Evolutionary conservation across 2,797 vertebrate genomes (phyloP).

Genomic region (Nannoperca australis): DNA sequence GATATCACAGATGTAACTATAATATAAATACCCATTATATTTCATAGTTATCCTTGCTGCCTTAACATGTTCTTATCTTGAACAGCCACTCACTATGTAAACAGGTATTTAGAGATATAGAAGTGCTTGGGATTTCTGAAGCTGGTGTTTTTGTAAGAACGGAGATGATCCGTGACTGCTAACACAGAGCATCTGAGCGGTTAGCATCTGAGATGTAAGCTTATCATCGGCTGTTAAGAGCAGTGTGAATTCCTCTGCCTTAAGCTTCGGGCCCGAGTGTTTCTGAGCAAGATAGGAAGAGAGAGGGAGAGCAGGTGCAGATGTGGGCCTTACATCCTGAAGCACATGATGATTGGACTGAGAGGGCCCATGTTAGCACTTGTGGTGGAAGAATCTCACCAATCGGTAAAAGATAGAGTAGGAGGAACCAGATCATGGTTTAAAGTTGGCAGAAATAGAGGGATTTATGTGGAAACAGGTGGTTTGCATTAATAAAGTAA

Average conservation of each 20-base stretch:
- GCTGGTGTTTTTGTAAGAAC: conserved; percentile 52
- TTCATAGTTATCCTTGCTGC: neutral
- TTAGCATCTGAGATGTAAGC: conserved; percentile 66
- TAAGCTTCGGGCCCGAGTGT: conserved; percentile 48
- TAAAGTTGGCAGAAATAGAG: neutral
- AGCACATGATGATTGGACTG: conserved; percentile 67
- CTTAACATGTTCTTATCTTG: neutral
- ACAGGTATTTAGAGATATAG: neutral
- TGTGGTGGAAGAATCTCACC: conserved; percentile 44
- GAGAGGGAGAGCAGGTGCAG: conserved; percentile 75
- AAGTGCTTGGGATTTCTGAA: conserved; percentile 48
- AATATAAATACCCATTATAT: neutral
- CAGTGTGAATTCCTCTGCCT: conserved; percentile 67
- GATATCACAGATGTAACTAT: neutral
- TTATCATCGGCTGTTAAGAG: conserved; percentile 79
- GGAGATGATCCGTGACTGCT: conserved; percentile 56
- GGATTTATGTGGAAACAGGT: neutral
- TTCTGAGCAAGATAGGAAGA: conserved; percentile 48
- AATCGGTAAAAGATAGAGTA: conserved; percentile 7
- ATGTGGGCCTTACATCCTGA: conserved; percentile 55
- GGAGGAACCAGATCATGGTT: neutral
- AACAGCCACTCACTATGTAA: neutral
- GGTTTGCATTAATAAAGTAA: neutral
- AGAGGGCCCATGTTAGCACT: conserved; percentile 51
- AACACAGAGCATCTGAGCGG: conserved; percentile 29